Conservation (phyloP, 2,797 vertebrate species). For the Premnoplex brunnescens region DNA sequence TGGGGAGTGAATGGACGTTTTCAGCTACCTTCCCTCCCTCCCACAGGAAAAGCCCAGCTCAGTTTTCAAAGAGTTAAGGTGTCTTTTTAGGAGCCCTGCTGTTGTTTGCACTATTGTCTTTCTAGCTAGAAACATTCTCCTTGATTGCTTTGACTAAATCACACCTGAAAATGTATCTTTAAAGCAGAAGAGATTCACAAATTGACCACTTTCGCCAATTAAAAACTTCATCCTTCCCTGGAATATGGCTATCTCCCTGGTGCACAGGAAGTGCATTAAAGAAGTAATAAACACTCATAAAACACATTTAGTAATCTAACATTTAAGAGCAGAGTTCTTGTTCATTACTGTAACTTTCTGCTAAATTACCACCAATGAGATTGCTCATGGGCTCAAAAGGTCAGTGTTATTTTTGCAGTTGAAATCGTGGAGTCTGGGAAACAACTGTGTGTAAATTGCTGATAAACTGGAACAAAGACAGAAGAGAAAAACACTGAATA, state of each 20-base stretch:
- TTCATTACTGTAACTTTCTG: slow-evolving; percentile 56
- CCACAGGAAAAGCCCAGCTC: neutral
- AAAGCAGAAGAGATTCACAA: neutral
- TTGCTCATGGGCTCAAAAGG: slow-evolving; percentile 56
- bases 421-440: slow-evolving; percentile 57
- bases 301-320: slow-evolving; percentile 31
- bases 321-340: slow-evolving; percentile 23
- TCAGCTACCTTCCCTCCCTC: neutral
- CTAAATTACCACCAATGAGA: slow-evolving; percentile 39
- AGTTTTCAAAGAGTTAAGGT: neutral
- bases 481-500: slow-evolving; percentile 59
- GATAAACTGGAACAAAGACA: slow-evolving; percentile 70
- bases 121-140: neutral
- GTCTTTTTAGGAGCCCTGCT: neutral
- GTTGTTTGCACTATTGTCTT: neutral
- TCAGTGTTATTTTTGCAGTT: slow-evolving; percentile 66
- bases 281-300: slow-evolving; percentile 34
- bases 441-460: slow-evolving; percentile 68
- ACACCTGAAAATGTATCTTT: slow-evolving; percentile 1
- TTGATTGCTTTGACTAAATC: neutral
- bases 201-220: neutral
- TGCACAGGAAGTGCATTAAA: slow-evolving; percentile 46
- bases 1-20: neutral
- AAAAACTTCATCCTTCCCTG: slow-evolving; percentile 5
- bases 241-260: slow-evolving; percentile 9